Base-by-base conservation (phyloP, 2,888 invertebrate genomes). In the Blastobasis adustella region DNA sequence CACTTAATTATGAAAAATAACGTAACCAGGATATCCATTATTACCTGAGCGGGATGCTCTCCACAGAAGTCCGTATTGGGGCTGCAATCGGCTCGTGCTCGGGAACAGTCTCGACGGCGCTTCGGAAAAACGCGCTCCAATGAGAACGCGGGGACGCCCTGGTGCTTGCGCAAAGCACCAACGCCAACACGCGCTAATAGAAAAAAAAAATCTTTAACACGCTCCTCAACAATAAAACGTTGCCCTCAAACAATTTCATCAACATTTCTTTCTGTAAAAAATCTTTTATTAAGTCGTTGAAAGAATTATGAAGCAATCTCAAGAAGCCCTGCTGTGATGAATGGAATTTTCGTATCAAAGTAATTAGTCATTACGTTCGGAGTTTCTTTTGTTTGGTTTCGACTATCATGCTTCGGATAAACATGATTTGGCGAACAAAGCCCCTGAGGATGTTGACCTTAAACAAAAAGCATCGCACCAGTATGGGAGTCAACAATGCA, bases 51-150 rank as follows among this genome's bases (percentile, higher is more conserved):
- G 94, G 94, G 53, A 93, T 81, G 65, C 91, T 93, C 79, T 96
- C 95, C 4, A 96, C 94, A 1, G 96, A 95, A 47, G 92, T 90
- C 54, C 96, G 89, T 54, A 95, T 82, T 0, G 95, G 95, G 37
- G 76, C 60, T 6, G 79, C 72, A 44, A 87, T 71, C 3, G 79
- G 79, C 10, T 79, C 81, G 60, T 88, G 88, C 51, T 73, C 67
- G 7, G 88, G 88, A 9, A 83, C 66, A 5, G 80, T 79, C 65
- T 88, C 87, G 6, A 84, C 79, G 5, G 78, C 78, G 57, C 79
- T 83, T 46, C 88, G 71, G 9, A 66, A 57, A 56, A 87, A 86
- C 8, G 74, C 62, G 23, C 55, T 65, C 44, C 67, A 61, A 42
- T 74, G 65, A 5, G 73, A 65, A 9, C 71, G 76, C 10, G 88